These are phyloP conservation scores for Drosophila quadrilineata DNA, from an alignment of 1,140 invertebrate species.

Conservation along the genomic window DNA sequence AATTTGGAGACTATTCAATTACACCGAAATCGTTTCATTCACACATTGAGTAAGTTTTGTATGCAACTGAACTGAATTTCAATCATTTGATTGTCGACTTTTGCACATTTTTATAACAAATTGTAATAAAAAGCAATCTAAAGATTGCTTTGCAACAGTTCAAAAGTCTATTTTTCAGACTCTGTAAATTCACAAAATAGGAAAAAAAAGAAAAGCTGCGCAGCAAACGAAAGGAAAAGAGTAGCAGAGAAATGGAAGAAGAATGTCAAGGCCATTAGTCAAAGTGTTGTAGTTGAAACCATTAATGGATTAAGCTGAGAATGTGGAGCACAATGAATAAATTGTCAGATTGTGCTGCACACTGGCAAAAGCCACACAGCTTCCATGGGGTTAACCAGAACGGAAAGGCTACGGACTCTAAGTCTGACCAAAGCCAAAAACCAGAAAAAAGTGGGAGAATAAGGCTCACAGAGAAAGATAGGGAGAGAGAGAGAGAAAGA, in stretches of 20 bases:
- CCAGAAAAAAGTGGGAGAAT: slow-evolving; percentile 1
- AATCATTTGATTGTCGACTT: slow-evolving; percentile 23
- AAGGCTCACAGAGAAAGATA: background rate
- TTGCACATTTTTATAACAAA: background rate
- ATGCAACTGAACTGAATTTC: slow-evolving; percentile 2
- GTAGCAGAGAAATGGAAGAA: background rate
- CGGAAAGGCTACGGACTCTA: slow-evolving; percentile 7
- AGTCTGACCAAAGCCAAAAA: slow-evolving; percentile 23
- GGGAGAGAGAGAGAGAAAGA: slow-evolving; percentile 2
- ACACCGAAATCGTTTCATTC: background rate
- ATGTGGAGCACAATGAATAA: slow-evolving; percentile 58
- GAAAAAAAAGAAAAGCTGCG: background rate
- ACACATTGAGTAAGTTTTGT: background rate
- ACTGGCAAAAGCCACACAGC: slow-evolving; percentile 28
- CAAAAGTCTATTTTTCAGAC: background rate
- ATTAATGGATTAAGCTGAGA: slow-evolving; percentile 71
- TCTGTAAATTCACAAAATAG: background rate
- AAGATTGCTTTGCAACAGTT: slow-evolving; percentile 20
- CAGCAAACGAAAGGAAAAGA: background rate
- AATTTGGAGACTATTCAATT: background rate
- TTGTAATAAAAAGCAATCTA: slow-evolving; percentile 14
- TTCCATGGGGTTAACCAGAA: slow-evolving; percentile 35
- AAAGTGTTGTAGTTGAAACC: slow-evolving; percentile 45
- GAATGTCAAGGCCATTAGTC: slow-evolving; percentile 37
- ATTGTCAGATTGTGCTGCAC: slow-evolving; percentile 60